A percentile compares a stretch with the other conserved stretches of the same genome.
phyloP scores from a whole-genome alignment of 2,888 invertebrate species.

The Sminthurinus aureus region DNA sequence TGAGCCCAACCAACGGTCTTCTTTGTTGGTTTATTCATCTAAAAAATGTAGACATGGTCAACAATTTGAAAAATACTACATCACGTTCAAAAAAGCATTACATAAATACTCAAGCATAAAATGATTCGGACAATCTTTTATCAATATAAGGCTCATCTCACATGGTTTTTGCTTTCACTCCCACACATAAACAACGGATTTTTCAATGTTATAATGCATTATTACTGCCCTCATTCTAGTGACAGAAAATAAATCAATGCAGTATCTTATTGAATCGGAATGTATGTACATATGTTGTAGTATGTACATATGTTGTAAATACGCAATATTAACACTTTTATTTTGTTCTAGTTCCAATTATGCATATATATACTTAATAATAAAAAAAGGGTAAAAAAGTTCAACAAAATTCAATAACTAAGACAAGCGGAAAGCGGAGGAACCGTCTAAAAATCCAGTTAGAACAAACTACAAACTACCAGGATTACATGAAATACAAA shows the following conservation, averaged over 20 bases:
- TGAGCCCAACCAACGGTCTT: too few species aligned
- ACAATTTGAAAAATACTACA: neutral
- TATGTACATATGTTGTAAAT: too few species aligned
- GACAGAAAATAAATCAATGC: slow-evolving; percentile 4
- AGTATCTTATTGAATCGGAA: neutral
- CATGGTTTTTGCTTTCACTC: neutral
- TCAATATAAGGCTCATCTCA: neutral
- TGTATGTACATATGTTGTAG: too few species aligned
- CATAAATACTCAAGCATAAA: neutral
- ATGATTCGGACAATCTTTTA: neutral
- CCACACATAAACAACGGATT: neutral
- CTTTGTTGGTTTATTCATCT: too few species aligned
- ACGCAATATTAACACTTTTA: too few species aligned
- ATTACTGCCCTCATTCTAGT: slow-evolving; percentile 19
- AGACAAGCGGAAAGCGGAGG: neutral
- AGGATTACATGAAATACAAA: neutral
- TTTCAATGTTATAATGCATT: neutral
- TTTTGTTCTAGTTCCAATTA: too few species aligned
- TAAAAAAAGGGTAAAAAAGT: too few species aligned
- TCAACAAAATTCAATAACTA: too few species aligned
- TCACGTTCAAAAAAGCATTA: neutral
- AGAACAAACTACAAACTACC: neutral
- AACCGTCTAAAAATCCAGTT: slow-evolving; percentile 20
- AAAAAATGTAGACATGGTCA: neutral
- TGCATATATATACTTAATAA: too few species aligned